Conservation (phyloP, 1,140 invertebrate species). For the Phenacoccus solenopsis region DNA sequence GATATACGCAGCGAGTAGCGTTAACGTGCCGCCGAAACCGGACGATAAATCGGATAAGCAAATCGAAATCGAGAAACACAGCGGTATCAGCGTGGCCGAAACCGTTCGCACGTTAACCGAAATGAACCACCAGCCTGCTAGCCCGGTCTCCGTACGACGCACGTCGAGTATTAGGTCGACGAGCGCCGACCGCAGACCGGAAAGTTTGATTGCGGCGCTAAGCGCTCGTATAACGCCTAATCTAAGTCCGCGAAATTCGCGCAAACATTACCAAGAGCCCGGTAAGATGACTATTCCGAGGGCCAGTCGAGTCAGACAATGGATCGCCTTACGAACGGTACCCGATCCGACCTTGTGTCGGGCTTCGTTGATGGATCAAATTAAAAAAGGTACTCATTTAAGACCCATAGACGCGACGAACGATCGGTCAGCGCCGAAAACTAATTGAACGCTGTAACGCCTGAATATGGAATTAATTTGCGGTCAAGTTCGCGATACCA, state of each 20-base stretch:
- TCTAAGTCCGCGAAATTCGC: conserved; percentile 39
- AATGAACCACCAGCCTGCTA: conserved; percentile 70
- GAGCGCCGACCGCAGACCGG: conserved; percentile 42
- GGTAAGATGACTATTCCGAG: conserved; percentile 22
- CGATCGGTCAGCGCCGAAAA: conserved; percentile 54
- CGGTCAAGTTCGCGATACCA: not conserved
- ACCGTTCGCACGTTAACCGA: conserved; percentile 74
- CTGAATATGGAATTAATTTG: no score
- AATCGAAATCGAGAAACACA: conserved; percentile 20
- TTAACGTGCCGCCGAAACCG: not conserved
- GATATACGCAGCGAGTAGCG: not conserved
- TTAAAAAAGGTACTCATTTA: conserved; percentile 66
- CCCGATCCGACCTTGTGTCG: conserved; percentile 42
- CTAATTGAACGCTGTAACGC: conserved; percentile 40
- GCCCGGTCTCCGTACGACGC: conserved; percentile 55
- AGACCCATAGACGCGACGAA: conserved; percentile 51
- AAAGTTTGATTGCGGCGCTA: conserved; percentile 53
- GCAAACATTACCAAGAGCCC: conserved; percentile 27
- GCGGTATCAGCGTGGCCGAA: conserved; percentile 58
- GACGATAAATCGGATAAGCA: conserved; percentile 5
- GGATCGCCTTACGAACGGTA: conserved; percentile 42
- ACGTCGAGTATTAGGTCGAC: conserved; percentile 33
- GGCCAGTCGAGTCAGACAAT: conserved; percentile 50
- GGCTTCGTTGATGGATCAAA: conserved; percentile 75
- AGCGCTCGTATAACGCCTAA: conserved; percentile 54